A percentile compares a stretch with the other conserved stretches of the same genome.
These are phyloP conservation scores for Bambusicola thoracicus DNA, from an alignment of 2,113 vertebrate genomes.

Conservation along the genomic window DNA sequence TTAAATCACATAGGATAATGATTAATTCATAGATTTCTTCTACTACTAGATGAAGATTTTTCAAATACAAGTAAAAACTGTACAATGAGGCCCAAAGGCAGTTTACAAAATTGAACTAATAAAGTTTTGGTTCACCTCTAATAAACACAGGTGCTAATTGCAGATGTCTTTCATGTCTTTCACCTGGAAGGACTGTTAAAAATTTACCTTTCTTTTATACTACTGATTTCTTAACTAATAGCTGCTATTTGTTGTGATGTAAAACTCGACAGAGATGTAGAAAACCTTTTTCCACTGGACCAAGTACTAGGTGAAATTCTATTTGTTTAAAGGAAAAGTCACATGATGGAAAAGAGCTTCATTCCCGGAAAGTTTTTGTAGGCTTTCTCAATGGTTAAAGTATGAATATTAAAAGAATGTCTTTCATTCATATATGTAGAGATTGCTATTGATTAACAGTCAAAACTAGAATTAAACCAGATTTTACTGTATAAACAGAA, in stretches of 20 bases:
- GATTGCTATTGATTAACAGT: not conserved
- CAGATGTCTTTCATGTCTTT: conserved; percentile 8
- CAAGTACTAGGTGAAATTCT: not conserved
- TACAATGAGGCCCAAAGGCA: not conserved
- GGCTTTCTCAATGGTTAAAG: not conserved
- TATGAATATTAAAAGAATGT: not conserved
- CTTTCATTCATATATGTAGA: not conserved
- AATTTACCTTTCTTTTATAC: conserved; percentile 13
- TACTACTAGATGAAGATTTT: not conserved
- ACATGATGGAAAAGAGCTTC: not conserved
- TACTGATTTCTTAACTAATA: conserved; percentile 16
- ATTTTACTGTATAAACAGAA: not conserved
- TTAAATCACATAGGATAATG: not conserved
- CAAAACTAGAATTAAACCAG: not conserved
- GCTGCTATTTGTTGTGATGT: not conserved
- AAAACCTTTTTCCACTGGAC: not conserved
- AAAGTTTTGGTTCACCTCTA: not conserved
- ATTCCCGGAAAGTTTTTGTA: not conserved
- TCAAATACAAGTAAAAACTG: not conserved
- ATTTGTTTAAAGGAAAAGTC: not conserved
- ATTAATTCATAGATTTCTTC: not conserved
- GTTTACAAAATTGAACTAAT: not conserved
- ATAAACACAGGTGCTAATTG: not conserved
- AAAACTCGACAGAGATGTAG: not conserved
- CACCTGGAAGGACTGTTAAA: not conserved